A percentile compares a stretch with the other conserved stretches of the same genome.
Evolutionary conservation across 2,888 invertebrate species (phyloP).

Genomic region (Synanthedon myopaeformis): DNA sequence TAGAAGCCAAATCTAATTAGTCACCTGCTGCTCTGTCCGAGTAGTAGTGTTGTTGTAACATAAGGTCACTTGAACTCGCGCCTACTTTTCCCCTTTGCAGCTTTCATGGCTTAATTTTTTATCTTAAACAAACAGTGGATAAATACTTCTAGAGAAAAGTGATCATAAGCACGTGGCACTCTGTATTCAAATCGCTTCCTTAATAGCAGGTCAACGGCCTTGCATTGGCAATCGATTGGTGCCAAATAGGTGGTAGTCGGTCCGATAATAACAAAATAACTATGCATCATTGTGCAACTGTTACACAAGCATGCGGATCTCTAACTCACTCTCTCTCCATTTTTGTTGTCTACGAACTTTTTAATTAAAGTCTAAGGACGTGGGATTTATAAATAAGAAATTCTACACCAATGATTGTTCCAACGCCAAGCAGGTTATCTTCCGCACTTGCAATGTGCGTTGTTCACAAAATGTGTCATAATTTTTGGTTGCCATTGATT

Average conservation of each 20-base stretch:
- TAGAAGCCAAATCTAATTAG: too few species aligned
- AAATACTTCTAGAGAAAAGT: not conserved
- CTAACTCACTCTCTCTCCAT: not conserved
- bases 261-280: not conserved
- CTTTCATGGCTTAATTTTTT: not conserved
- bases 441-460: too few species aligned
- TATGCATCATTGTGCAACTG: not conserved
- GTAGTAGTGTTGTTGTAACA: too few species aligned
- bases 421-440: too few species aligned
- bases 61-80: too few species aligned
- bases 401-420: too few species aligned
- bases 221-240: slow-evolving; percentile 12
- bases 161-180: slow-evolving; percentile 6
- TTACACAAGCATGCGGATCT: not conserved
- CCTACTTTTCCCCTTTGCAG: too few species aligned
- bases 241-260: slow-evolving; percentile 12
- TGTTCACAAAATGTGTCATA: too few species aligned
- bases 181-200: slow-evolving; percentile 12
- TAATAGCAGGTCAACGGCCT: slow-evolving; percentile 20
- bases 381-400: too few species aligned
- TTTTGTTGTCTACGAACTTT: not conserved
- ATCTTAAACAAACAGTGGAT: not conserved
- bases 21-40: too few species aligned
- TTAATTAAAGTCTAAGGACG: not conserved
- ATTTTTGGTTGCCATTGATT: too few species aligned